phyloP scores from a whole-genome alignment of 2,797 vertebrate genomes.

The Sparidentex hasta region DNA sequence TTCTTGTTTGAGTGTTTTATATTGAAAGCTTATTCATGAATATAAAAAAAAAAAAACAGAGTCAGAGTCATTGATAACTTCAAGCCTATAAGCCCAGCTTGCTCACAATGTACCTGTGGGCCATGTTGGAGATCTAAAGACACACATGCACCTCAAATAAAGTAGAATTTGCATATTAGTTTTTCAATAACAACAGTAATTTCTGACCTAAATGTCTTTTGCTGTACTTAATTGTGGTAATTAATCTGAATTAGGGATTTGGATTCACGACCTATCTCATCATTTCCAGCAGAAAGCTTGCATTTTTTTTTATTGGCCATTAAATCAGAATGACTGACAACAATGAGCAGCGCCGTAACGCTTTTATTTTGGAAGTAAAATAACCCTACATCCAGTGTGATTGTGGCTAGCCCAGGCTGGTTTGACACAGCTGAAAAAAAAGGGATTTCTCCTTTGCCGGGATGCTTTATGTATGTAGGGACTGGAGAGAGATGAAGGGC shows the following conservation, averaged over 20 bases:
- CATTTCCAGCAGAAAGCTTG: neutral
- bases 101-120: neutral
- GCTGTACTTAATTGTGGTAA: neutral
- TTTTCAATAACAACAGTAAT: neutral
- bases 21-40: neutral
- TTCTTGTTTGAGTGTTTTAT: neutral
- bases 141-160: neutral
- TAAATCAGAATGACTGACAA: no score
- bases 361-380: conserved; percentile 77
- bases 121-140: neutral
- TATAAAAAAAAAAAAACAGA: neutral
- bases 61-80: neutral
- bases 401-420: conserved; percentile 29
- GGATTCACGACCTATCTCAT: neutral
- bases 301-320: neutral
- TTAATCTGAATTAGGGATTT: neutral
- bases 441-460: conserved; percentile 51
- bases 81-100: neutral
- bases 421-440: conserved; percentile 49
- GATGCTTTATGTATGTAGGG: conserved; percentile 60
- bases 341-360: neutral
- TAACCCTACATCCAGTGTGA: conserved; percentile 45
- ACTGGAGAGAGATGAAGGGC: conserved; percentile 32
- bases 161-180: neutral
- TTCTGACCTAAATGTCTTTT: neutral